Evolutionary conservation across 2,113 vertebrate genomes (phyloP).

Genomic region (Thryonomys swinderianus): DNA sequence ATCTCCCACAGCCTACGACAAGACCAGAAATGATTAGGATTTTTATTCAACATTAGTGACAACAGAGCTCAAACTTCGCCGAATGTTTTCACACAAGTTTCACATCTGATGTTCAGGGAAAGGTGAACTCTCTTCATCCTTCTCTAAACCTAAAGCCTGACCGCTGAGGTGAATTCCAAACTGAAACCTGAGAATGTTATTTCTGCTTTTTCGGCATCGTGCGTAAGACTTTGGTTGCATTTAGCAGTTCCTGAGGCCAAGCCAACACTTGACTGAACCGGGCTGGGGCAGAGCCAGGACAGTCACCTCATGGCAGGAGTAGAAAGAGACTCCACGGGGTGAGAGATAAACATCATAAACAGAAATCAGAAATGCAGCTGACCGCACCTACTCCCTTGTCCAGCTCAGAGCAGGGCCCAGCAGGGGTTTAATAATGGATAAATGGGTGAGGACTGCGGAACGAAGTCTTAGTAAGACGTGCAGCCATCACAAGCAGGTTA

Average conservation of each 20-base stretch:
- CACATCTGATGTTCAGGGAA: conserved; percentile 11
- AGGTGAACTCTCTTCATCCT: neutral
- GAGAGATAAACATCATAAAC: neutral
- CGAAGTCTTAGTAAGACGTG: neutral
- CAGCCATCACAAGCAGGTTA: neutral
- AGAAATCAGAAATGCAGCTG: neutral
- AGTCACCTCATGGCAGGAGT: neutral
- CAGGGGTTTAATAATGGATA: neutral
- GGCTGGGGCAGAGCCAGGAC: neutral
- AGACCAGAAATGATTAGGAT: neutral
- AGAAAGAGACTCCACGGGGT: neutral
- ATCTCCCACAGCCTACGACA: neutral
- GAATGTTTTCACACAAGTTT: neutral
- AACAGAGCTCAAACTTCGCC: neutral
- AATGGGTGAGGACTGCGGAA: fast-evolving
- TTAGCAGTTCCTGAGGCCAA: neutral
- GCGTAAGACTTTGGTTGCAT: neutral
- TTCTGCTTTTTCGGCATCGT: neutral
- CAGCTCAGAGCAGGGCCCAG: neutral
- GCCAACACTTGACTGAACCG: neutral
- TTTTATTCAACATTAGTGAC: conserved; percentile 24
- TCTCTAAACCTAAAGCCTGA: neutral
- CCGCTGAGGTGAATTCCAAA: neutral
- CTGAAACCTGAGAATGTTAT: neutral
- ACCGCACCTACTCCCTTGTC: neutral